These are phyloP conservation scores for Liparis tanakae DNA, from an alignment of 2,797 vertebrate species.

Conservation along the genomic window DNA sequence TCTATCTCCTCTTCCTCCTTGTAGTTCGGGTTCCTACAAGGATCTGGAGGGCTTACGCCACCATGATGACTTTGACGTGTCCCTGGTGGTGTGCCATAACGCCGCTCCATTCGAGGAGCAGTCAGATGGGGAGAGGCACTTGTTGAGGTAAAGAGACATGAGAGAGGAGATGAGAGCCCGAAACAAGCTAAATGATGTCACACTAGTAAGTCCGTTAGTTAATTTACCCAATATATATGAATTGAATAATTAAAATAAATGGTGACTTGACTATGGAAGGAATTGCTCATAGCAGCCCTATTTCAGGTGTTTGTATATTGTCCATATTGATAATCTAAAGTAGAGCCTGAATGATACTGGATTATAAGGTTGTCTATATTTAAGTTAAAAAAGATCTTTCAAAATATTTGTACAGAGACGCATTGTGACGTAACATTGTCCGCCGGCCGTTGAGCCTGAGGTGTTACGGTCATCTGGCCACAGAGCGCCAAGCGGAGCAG, in stretches of 20 bases:
- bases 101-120: conserved; percentile 96
- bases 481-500: too few relatives aligned
- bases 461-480: too few relatives aligned
- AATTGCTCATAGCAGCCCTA: background rate
- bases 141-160: conserved; percentile 86
- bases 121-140: conserved; percentile 91
- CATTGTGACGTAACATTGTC: background rate
- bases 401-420: too few relatives aligned
- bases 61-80: conserved; percentile 97
- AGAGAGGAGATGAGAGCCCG: background rate
- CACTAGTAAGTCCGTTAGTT: background rate
- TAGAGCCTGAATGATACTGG: background rate
- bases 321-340: background rate
- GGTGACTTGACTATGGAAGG: background rate
- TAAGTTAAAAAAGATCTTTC: too few relatives aligned
- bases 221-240: background rate
- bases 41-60: conserved; percentile 94
- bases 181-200: background rate
- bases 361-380: background rate
- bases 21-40: conserved; percentile 85
- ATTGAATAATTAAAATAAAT: background rate
- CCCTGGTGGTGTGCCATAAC: conserved; percentile 94
- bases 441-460: too few relatives aligned
- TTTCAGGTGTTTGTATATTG: background rate
- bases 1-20: background rate